Conservation (phyloP, 1,140 invertebrate species). For the Drosophila yakuba region DNA sequence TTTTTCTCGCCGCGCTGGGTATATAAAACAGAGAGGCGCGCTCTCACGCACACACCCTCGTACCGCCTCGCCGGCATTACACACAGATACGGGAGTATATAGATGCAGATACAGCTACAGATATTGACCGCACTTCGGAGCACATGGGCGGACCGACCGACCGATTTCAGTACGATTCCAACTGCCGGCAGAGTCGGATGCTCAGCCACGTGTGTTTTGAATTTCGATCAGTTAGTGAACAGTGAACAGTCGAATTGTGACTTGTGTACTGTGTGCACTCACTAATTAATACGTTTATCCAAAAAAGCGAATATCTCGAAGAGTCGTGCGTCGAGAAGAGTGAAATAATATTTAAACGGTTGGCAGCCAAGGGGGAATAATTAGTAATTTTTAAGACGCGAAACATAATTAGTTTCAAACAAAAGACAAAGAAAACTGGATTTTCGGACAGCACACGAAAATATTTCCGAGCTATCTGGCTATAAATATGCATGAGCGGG, state of each 20-base stretch:
- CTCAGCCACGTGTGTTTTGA: conserved; percentile 55
- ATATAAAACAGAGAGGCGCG: conserved; percentile 38
- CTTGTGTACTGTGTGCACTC: conserved; percentile 6
- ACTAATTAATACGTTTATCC: conserved; percentile 29
- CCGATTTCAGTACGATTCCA: conserved; percentile 61
- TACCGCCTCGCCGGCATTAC: conserved; percentile 61
- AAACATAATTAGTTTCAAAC: conserved; percentile 48
- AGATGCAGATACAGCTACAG: conserved; percentile 25
- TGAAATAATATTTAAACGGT: conserved; percentile 23
- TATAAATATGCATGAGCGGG: conserved; percentile 48
- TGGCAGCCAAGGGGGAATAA: conserved; percentile 15
- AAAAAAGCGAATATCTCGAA: neutral
- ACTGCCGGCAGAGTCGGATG: conserved; percentile 73
- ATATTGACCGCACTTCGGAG: conserved; percentile 26
- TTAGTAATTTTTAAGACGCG: conserved; percentile 19
- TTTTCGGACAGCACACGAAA: conserved; percentile 22
- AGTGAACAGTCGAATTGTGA: neutral
- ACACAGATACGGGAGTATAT: conserved; percentile 40
- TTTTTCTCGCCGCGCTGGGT: conserved; percentile 60
- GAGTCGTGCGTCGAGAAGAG: conserved; percentile 4
- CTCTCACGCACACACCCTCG: conserved; percentile 33
- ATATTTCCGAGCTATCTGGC: conserved; percentile 19
- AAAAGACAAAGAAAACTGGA: conserved; percentile 50
- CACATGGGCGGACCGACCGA: conserved; percentile 30
- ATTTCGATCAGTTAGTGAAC: conserved; percentile 44